Conservation (phyloP, 1,140 invertebrate genomes). For the Drosophila melanogaster region Release_6_plus_ISO1_MT NC_004354.4:13493501-13494000, state of each 20-base stretch:
- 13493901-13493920: slow-evolving; percentile 40
- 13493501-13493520: slow-evolving; percentile 29
- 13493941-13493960: slow-evolving; percentile 4
- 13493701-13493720: slow-evolving; percentile 16
- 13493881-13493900: slow-evolving; percentile 46
- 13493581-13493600: background rate
- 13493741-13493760: slow-evolving; percentile 46
- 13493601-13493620: slow-evolving; percentile 7
- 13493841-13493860: slow-evolving; percentile 6
- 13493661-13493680: slow-evolving; percentile 26
- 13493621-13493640: background rate
- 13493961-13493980: slow-evolving; percentile 1
- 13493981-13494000: background rate
- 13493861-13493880: slow-evolving; percentile 43
- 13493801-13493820: background rate
- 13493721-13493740: slow-evolving; percentile 35
- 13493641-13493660: background rate
- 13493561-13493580: slow-evolving; percentile 3
- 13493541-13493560: background rate
- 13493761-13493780: slow-evolving; percentile 39
- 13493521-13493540: slow-evolving; percentile 18
- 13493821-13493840: slow-evolving; percentile 2
- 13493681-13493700: slow-evolving; percentile 8
- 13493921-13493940: background rate
- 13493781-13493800: slow-evolving; percentile 37